Evolutionary conservation across 2,797 vertebrate genomes (phyloP).

Genomic region (Steatocranus sp.): DNA sequence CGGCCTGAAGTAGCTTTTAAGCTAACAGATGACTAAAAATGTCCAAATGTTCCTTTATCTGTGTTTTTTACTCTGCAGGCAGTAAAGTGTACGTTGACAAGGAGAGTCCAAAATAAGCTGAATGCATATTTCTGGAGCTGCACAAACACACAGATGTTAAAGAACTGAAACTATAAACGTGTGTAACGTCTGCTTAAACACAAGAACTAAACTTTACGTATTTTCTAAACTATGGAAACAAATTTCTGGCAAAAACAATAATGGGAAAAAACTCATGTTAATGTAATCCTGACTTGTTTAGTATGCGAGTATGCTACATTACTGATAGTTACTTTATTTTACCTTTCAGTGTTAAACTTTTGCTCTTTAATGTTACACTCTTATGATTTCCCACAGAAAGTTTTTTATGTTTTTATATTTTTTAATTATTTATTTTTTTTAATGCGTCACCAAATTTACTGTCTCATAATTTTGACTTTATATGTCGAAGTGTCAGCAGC

Average conservation of each 20-base stretch:
- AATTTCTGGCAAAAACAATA: background rate
- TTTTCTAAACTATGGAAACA: background rate
- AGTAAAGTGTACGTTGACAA: background rate
- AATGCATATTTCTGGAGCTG: background rate
- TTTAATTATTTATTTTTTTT: background rate
- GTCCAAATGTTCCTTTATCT: background rate
- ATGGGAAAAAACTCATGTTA: background rate
- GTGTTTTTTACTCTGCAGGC: background rate
- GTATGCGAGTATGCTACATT: background rate
- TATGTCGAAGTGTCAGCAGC: background rate
- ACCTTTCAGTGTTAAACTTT: background rate
- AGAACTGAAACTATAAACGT: background rate
- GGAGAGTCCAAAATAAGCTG: background rate
- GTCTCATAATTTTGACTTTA: background rate
- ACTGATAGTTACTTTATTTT: background rate
- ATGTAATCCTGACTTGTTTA: background rate
- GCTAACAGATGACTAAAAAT: background rate
- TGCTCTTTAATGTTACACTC: background rate
- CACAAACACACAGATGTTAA: background rate
- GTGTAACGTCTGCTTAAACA: rapidly evolving
- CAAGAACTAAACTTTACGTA: rapidly evolving
- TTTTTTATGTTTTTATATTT: background rate
- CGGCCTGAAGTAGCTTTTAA: background rate
- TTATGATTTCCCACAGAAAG: background rate
- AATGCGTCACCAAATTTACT: background rate